Evolutionary conservation across 2,888 invertebrate species (phyloP).

Genomic region (Ophraella communa): DNA sequence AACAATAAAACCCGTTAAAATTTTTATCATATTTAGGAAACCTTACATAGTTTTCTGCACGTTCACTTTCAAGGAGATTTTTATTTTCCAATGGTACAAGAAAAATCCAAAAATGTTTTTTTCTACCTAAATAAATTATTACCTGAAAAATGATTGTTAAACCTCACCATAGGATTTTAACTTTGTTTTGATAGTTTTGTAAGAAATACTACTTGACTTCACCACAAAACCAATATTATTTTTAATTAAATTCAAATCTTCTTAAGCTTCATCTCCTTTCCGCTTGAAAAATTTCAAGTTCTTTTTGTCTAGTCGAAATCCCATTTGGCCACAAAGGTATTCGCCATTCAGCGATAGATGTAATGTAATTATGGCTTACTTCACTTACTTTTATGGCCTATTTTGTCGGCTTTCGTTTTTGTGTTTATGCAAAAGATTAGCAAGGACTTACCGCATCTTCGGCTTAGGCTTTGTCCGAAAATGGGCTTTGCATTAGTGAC

Average conservation of each 20-base stretch:
- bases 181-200: constrained; percentile 35
- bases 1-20: too few relatives aligned
- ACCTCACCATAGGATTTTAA: not conserved
- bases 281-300: constrained; percentile 11
- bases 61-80: not conserved
- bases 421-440: constrained; percentile 49
- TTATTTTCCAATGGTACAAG: not conserved
- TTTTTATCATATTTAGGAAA: too few relatives aligned
- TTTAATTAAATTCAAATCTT: constrained; percentile 34
- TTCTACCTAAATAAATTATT: not conserved
- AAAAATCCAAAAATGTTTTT: not conserved
- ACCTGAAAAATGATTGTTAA: constrained; percentile 5
- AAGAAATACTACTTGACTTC: constrained; percentile 35
- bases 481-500: constrained; percentile 36
- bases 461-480: constrained; percentile 43
- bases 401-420: constrained; percentile 40
- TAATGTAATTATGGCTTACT: constrained; percentile 39
- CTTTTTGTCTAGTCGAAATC: constrained; percentile 29
- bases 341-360: constrained; percentile 32
- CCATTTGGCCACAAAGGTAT: constrained; percentile 30
- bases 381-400: constrained; percentile 31
- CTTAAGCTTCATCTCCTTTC: constrained; percentile 7
- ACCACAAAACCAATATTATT: constrained; percentile 33
- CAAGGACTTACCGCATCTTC: constrained; percentile 45
- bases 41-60: not conserved